Percentiles rank a stretch among this genome's conserved stretches.
These are phyloP conservation scores for Laticauda colubrina DNA, from an alignment of 2,113 vertebrate species.

Conservation along the genomic window DNA sequence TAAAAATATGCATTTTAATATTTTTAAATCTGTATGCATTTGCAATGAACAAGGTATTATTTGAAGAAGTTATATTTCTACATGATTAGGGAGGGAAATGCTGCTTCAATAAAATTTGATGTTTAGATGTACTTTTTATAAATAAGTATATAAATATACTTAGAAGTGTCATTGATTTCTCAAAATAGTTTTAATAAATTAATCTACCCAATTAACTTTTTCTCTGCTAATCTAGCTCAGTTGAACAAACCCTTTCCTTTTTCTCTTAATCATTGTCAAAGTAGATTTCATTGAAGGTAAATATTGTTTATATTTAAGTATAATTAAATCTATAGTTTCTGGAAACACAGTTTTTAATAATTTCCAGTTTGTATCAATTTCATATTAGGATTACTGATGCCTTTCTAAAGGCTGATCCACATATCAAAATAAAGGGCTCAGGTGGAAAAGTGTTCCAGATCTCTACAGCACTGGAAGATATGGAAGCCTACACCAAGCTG, in stretches of 20 bases:
- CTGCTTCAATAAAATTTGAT: background rate
- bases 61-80: background rate
- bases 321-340: background rate
- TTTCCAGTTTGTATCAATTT: background rate
- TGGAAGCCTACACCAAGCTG: slow-evolving; percentile 91
- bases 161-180: background rate
- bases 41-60: background rate
- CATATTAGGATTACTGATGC: slow-evolving; percentile 88
- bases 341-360: background rate
- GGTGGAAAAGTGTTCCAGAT: slow-evolving; percentile 71
- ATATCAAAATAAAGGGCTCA: slow-evolving; percentile 76
- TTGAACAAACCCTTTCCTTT: background rate
- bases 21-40: background rate
- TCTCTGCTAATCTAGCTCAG: background rate
- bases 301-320: background rate
- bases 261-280: background rate
- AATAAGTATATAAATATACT: background rate
- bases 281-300: background rate
- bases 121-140: background rate
- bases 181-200: background rate
- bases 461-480: slow-evolving; percentile 88
- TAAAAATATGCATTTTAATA: background rate
- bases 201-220: background rate
- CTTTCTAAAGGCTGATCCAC: slow-evolving; percentile 83
- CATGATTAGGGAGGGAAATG: background rate